Percentiles rank a stretch among this genome's conserved stretches.
These are phyloP conservation scores for Helobdella robusta DNA, from an alignment of 2,888 invertebrate species.

Conservation along the genomic window DNA sequence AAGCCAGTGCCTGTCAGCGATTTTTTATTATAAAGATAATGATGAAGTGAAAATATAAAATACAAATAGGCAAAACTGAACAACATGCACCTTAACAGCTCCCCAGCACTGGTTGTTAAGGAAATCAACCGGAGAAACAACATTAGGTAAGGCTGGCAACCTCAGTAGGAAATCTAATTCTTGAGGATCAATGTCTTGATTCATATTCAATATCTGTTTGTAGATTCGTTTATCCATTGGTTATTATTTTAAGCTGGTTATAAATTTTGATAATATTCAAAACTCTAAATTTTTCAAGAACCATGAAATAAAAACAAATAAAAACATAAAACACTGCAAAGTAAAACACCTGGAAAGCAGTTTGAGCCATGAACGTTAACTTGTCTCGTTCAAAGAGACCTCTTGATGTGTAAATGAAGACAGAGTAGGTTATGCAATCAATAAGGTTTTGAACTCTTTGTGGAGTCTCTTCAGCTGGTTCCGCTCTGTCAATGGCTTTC, in stretches of 20 bases:
- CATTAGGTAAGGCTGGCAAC: conserved; percentile 82
- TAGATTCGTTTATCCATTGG: too few relatives aligned
- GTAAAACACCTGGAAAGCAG: conserved; percentile 77
- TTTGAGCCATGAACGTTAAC: conserved; percentile 86
- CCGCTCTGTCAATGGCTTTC: conserved; percentile 82
- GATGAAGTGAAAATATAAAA: not conserved
- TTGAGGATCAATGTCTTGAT: conserved; percentile 70
- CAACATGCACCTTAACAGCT: conserved; percentile 62
- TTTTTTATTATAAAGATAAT: not conserved
- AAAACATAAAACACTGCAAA: not conserved
- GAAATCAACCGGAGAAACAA: conserved; percentile 87
- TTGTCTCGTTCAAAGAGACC: conserved; percentile 93
- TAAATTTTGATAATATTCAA: too few relatives aligned
- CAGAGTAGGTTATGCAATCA: conserved; percentile 84
- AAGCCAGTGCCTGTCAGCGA: conserved; percentile 62
- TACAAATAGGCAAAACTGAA: not conserved
- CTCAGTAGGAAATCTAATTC: conserved; percentile 85
- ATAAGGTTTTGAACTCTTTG: conserved; percentile 76
- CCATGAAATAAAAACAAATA: too few relatives aligned
- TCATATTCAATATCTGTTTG: conserved; percentile 69
- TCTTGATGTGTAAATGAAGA: conserved; percentile 84
- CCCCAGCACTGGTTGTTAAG: conserved; percentile 86
- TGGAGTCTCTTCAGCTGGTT: conserved; percentile 68
- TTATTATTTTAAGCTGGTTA: too few relatives aligned
- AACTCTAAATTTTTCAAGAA: too few relatives aligned